Percentiles rank a stretch among this genome's conserved stretches.
Conservation (phyloP, 2,888 invertebrate species). For the Cryptus viduatorius region DNA sequence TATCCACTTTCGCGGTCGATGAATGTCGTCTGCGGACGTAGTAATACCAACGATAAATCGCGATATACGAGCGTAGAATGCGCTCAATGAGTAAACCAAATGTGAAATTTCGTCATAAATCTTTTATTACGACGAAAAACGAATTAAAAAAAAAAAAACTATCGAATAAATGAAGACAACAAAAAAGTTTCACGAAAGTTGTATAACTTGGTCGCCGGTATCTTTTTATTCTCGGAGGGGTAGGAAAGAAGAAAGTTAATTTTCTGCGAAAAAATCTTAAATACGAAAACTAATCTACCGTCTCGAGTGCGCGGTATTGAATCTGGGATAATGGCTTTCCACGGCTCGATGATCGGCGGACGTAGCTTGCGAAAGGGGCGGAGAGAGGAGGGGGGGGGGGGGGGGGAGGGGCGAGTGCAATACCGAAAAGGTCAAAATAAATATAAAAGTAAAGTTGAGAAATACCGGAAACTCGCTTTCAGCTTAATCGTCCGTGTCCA, state of each 20-base stretch:
- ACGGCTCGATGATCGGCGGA: constrained; percentile 51
- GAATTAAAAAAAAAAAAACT: constrained; percentile 18
- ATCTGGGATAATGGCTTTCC: constrained; percentile 65
- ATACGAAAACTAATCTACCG: constrained; percentile 60
- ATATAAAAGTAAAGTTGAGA: constrained; percentile 65
- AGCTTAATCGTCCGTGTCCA: constrained; percentile 72
- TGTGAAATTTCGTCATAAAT: background rate
- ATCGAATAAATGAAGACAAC: background rate
- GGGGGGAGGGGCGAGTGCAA: constrained; percentile 24
- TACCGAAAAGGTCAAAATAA: constrained; percentile 55
- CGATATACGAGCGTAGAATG: background rate
- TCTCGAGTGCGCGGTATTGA: constrained; percentile 54
- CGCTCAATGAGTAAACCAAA: background rate
- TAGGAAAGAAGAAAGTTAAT: constrained; percentile 32
- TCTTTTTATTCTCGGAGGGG: background rate
- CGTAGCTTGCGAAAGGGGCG: constrained; percentile 13
- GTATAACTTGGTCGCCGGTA: background rate
- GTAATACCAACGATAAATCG: background rate
- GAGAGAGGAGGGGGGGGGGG: constrained; percentile 12
- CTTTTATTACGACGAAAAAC: background rate
- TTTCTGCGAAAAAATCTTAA: constrained; percentile 56
- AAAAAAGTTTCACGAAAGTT: constrained; percentile 5
- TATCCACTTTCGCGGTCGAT: constrained; percentile 23
- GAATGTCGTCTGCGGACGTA: background rate
- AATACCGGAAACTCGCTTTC: constrained; percentile 66